A percentile compares a stretch with the other conserved stretches of the same genome.
These are phyloP conservation scores for Smithornis capensis DNA, from an alignment of 2,113 vertebrate species.

Conservation along the genomic window DNA sequence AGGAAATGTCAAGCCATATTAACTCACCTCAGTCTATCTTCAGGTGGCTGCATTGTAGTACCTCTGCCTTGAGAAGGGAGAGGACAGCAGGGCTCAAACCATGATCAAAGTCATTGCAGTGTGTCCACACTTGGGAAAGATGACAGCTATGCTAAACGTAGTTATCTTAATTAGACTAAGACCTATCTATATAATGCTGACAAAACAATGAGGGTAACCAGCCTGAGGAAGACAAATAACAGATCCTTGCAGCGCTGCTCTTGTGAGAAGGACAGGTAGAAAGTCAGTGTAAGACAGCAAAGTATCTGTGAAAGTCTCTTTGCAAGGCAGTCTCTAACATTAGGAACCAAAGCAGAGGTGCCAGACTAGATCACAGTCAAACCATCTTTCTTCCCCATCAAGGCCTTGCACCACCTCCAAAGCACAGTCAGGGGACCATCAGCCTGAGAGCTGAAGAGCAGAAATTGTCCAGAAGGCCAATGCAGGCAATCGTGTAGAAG, in stretches of 20 bases:
- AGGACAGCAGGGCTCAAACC: background rate
- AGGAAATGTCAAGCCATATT: background rate
- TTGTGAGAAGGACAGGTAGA: background rate
- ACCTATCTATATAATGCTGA: background rate
- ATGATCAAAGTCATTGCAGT: background rate
- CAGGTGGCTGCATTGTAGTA: background rate
- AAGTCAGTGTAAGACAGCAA: background rate
- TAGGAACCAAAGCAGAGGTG: background rate
- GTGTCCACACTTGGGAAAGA: background rate
- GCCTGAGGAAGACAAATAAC: background rate
- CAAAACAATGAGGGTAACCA: background rate
- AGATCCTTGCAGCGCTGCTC: background rate
- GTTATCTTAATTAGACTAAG: background rate
- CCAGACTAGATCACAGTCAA: background rate
- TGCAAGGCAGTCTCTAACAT: background rate
- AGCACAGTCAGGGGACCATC: background rate
- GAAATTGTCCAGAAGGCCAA: background rate
- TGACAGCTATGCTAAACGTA: background rate
- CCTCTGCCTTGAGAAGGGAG: background rate
- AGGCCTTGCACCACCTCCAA: background rate
- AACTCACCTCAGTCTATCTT: background rate
- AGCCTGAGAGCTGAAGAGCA: background rate
- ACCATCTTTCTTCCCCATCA: background rate
- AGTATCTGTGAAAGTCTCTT: background rate
- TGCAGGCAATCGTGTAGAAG: background rate